phyloP scores from a whole-genome alignment of 2,888 invertebrate species.

The Frankliniella intonsa region DNA sequence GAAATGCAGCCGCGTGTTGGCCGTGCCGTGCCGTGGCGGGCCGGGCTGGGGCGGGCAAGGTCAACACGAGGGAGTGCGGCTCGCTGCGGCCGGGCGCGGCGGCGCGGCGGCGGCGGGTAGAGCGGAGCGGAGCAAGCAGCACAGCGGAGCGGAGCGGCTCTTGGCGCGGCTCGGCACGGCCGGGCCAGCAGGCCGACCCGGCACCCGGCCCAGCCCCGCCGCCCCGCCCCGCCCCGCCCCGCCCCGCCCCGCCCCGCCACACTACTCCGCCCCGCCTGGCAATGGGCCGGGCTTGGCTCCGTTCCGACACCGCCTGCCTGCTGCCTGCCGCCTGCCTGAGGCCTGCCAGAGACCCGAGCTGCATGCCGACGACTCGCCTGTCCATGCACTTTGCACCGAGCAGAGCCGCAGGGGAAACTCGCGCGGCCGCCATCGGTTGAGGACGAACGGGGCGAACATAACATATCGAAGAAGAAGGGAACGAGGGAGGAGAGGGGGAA shows the following conservation, averaged over 20 bases:
- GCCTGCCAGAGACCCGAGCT: too few species aligned
- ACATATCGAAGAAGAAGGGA: too few species aligned
- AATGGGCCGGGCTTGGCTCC: background rate
- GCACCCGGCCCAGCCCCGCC: background rate
- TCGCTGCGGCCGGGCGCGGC: background rate
- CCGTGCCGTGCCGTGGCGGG: too few species aligned
- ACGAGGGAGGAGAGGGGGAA: too few species aligned
- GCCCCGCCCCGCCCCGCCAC: background rate
- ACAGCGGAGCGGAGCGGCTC: background rate
- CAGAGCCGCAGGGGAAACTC: too few species aligned
- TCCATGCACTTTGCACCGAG: too few species aligned
- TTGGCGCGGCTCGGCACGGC: conserved; percentile 20
- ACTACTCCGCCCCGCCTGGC: background rate
- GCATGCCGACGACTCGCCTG: too few species aligned
- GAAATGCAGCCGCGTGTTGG: conserved; percentile 8
- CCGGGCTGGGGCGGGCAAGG: conserved; percentile 4
- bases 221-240: too few species aligned
- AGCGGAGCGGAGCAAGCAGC: background rate
- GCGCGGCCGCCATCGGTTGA: too few species aligned
- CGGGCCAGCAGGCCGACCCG: background rate
- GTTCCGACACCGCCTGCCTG: background rate
- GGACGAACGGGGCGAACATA: too few species aligned
- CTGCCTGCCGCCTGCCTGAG: background rate
- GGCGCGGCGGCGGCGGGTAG: background rate
- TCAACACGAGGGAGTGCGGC: conserved; percentile 12